Base-by-base conservation (phyloP, 2,797 vertebrate genomes). In the Glyptemys insculpta region DNA sequence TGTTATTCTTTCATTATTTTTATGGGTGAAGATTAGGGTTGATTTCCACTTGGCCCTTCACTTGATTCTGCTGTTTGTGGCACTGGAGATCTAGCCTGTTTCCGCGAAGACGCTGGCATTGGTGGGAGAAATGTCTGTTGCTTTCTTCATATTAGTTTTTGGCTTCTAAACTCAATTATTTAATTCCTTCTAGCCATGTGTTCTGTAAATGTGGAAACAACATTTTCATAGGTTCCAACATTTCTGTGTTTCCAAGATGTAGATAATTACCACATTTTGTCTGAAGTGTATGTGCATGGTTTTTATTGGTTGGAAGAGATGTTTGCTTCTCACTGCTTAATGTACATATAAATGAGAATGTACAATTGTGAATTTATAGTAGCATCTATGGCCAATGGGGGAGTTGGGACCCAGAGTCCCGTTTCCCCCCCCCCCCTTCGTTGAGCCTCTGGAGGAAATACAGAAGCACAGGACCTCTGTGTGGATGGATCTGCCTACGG, bases 361-460 rank as follows among this genome's bases (percentile, higher is more conserved):
- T 19, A 68, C 65, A 37, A n/a, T 23, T 37, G n/a, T 37, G 65
- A 68, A 37, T 68, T 68, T 68, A 5, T 68, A 47, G 47, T 47
- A 47, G 47, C 47, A 47, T 47, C 47, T 47, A 8, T 47, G 47
- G 47, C 47, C 47, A 47, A 47, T 9, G 47, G 9, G 47, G 47
- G 47, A 47, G 47, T 47, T 47, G 47, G 47, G 47, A 47, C 47
- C 9, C 47, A 47, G 47, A 47, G 47, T 47, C 47, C 47, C 44
- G 2, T 47, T 8, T 8, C 31, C 29, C 1, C 14, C 4, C 10
- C 5, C 59, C 2, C 6, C 1, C n/a, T 68, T 21, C 18, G 2
- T 12, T 11, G 65, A 68, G 65, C 65, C 65, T 37, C 19, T 68
- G n/a, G 10, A 68, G 5, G n/a, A 37, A 68, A 10, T 37, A 68